These are phyloP conservation scores for Poecilia gillii DNA, from an alignment of 2,797 vertebrate species.

Conservation along the genomic window DNA sequence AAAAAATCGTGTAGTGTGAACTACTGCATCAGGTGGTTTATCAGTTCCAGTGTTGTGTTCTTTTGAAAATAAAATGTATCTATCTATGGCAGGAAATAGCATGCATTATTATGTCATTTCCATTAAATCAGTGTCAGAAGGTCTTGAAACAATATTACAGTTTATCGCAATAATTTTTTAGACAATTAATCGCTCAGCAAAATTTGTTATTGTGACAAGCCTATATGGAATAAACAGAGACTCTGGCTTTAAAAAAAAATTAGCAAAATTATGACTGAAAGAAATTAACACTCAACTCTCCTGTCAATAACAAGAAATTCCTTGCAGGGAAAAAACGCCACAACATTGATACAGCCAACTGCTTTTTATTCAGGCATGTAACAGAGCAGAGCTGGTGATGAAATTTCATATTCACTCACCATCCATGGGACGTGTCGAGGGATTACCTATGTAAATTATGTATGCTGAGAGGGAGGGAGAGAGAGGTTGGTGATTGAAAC, in stretches of 20 bases:
- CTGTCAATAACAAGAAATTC: neutral
- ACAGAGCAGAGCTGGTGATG: slow-evolving; percentile 55
- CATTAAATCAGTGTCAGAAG: too few species aligned
- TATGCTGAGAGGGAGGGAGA: slow-evolving; percentile 46
- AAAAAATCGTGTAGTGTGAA: too few species aligned
- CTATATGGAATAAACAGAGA: slow-evolving; percentile 4
- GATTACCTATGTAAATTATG: slow-evolving; percentile 73
- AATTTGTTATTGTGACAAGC: too few species aligned
- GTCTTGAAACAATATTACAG: too few species aligned
- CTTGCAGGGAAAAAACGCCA: neutral
- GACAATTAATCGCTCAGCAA: too few species aligned
- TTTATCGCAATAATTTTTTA: too few species aligned
- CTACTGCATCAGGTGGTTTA: too few species aligned
- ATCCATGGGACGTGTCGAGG: slow-evolving; percentile 52
- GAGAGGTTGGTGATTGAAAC: slow-evolving; percentile 25
- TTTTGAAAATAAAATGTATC: too few species aligned
- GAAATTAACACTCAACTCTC: neutral
- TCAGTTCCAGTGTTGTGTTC: too few species aligned
- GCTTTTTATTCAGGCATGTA: slow-evolving; percentile 49
- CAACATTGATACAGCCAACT: slow-evolving; percentile 31
- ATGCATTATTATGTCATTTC: too few species aligned
- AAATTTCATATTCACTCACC: slow-evolving; percentile 76
- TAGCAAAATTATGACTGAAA: neutral
- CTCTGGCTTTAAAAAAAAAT: neutral
- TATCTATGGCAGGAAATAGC: too few species aligned